Evolutionary conservation across 2,797 vertebrate species (phyloP).

Genomic region (Heliangelus exortis): DNA sequence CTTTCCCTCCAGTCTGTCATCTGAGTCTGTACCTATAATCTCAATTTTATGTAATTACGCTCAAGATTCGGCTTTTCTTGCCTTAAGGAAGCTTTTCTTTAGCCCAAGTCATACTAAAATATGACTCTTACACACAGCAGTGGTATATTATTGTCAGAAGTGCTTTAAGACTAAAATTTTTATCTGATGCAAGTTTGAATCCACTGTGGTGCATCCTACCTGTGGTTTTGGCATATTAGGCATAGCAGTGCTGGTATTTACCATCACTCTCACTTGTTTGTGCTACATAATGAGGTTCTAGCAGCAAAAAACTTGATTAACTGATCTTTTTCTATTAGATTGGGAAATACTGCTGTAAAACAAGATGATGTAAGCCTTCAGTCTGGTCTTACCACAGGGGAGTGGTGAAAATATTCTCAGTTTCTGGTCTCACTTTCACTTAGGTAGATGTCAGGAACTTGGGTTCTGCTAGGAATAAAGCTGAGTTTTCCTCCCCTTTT

Average conservation of each 20-base stretch:
- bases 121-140: neutral
- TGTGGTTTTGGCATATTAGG: neutral
- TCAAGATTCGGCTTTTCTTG: neutral
- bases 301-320: neutral
- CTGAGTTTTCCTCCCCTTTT: neutral
- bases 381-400: neutral
- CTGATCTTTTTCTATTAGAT: neutral
- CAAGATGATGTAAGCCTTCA: neutral
- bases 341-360: neutral
- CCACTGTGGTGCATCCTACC: neutral
- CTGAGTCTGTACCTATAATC: neutral
- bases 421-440: neutral
- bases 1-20: neutral
- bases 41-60: neutral
- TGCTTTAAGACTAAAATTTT: neutral
- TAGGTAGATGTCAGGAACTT: neutral
- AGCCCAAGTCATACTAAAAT: neutral
- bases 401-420: neutral
- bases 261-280: neutral
- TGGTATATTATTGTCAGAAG: neutral
- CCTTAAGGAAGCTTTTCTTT: neutral
- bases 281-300: neutral
- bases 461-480: neutral
- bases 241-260: neutral
- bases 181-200: neutral